Evolutionary conservation across 2,888 invertebrate species (phyloP).

Genomic region (Agelastica alni): DNA sequence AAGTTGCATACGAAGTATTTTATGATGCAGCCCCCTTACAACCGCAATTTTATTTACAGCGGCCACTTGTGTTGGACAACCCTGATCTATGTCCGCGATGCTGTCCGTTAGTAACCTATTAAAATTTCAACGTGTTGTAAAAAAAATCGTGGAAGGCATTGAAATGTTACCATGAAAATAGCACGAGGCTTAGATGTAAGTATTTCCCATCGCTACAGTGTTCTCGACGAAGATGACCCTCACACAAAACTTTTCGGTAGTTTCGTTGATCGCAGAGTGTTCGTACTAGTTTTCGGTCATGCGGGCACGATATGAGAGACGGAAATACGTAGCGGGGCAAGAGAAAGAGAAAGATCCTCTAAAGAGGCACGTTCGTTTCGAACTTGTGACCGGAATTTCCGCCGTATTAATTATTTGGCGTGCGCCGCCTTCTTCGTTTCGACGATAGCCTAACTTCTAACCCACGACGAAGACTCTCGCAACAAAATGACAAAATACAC

Average conservation of each 20-base stretch:
- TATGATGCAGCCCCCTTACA: too few relatives aligned
- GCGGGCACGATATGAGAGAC: slow-evolving; percentile 3
- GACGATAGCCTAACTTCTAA: background rate
- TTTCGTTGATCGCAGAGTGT: background rate
- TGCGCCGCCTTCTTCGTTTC: slow-evolving; percentile 5
- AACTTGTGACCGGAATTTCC: slow-evolving; percentile 19
- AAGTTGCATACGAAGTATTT: too few relatives aligned
- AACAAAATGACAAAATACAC: too few relatives aligned
- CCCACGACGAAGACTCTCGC: too few relatives aligned
- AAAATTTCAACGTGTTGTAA: too few relatives aligned
- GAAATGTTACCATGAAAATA: too few relatives aligned
- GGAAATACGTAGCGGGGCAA: background rate
- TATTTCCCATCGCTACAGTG: background rate
- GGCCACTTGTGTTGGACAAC: too few relatives aligned
- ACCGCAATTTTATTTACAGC: too few relatives aligned
- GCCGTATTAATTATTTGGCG: slow-evolving; percentile 21
- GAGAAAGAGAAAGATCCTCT: slow-evolving; percentile 6
- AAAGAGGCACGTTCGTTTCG: slow-evolving; percentile 12
- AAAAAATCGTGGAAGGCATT: too few relatives aligned
- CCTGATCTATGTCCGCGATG: too few relatives aligned
- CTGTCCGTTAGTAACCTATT: too few relatives aligned
- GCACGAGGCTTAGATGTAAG: too few relatives aligned
- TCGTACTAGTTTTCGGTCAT: slow-evolving; percentile 17
- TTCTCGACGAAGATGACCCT: slow-evolving; percentile 2
- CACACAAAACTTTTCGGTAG: slow-evolving; percentile 8